These are phyloP conservation scores for Megaleporinus macrocephalus DNA, from an alignment of 2,113 vertebrate genomes.

Conservation along the genomic window DNA sequence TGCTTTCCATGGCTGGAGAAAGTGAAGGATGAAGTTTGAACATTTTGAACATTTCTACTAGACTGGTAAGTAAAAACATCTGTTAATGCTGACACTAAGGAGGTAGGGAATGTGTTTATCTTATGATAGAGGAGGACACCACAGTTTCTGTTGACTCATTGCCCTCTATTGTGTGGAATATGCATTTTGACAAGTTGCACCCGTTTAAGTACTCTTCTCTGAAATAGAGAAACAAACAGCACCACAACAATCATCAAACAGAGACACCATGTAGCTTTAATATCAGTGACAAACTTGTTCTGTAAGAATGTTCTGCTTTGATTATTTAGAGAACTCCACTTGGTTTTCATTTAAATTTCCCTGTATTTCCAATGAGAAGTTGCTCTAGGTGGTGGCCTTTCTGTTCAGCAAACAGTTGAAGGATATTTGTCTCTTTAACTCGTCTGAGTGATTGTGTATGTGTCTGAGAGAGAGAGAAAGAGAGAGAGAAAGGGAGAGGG, in stretches of 20 bases:
- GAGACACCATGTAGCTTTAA: too few relatives aligned
- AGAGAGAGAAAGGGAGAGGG: neutral
- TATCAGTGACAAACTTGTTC: neutral
- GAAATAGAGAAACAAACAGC: neutral
- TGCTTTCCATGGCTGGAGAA: too few relatives aligned
- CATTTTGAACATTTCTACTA: too few relatives aligned
- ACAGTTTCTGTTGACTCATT: too few relatives aligned
- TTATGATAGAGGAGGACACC: too few relatives aligned
- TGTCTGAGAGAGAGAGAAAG: neutral
- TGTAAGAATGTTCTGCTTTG: neutral
- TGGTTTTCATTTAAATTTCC: neutral
- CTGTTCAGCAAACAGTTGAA: neutral
- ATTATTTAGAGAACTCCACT: neutral
- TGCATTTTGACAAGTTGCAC: too few relatives aligned
- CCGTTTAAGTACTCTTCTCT: too few relatives aligned
- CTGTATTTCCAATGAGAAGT: neutral
- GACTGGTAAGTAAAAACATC: too few relatives aligned
- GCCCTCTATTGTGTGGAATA: too few relatives aligned
- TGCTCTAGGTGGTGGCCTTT: neutral
- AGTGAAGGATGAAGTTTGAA: too few relatives aligned
- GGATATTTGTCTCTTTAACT: neutral
- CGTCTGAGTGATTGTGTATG: conserved; percentile 1
- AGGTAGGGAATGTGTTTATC: too few relatives aligned
- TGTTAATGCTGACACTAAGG: too few relatives aligned
- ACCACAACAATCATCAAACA: neutral